Base-by-base conservation (phyloP, 2,797 vertebrate genomes). In the Toxotes lorentzi region DNA sequence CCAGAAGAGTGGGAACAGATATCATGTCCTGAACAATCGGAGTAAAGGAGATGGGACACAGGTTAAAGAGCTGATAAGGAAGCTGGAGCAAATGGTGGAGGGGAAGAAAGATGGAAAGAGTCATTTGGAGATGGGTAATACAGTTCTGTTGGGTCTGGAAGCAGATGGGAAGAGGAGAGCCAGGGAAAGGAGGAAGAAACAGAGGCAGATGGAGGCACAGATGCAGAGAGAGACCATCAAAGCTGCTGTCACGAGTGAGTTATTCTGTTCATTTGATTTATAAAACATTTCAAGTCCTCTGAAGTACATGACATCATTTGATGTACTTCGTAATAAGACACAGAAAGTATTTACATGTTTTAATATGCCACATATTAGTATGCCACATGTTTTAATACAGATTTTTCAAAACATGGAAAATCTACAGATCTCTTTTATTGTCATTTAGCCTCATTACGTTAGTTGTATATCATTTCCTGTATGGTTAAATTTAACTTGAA, bases 201-300 rank as follows among this genome's bases (percentile, higher is more conserved):
- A 96, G 89, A 92, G 95, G 71, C 89, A 94, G 82, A 94, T 95
- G 91, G 95, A 96, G 86, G 85, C 73, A 0, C 93, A 94, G 87
- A 76, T 90, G 32, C 95, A 95, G 79, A 92, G 88, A 85, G 90
- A 86, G 19, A 89, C 81, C 81, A 93, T 95, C 65, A 93, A 88
- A 86, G 84, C 90, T 4, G 81, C 91, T 59, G 79, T 96, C 5
- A 91, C 56, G 45, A 91, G 95, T 96, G 69, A 94, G 94, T 89
- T 11, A 30, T 68, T 73, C 60, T 30, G 14, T 23, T 14, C 66
- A 4, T 41, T 68, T 24, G 14, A 38, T 43, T 40, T 23, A 14
- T 72, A 30, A 56, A 56, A 47, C 4, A 34, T 21, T 3, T 8
- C 2, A 50, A 53, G 6, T 12, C 13, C 8, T 19, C 12, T 50